A percentile compares a stretch with the other conserved stretches of the same genome.
Conservation (phyloP, 2,888 invertebrate genomes). For the Drosophila picticornis region DNA sequence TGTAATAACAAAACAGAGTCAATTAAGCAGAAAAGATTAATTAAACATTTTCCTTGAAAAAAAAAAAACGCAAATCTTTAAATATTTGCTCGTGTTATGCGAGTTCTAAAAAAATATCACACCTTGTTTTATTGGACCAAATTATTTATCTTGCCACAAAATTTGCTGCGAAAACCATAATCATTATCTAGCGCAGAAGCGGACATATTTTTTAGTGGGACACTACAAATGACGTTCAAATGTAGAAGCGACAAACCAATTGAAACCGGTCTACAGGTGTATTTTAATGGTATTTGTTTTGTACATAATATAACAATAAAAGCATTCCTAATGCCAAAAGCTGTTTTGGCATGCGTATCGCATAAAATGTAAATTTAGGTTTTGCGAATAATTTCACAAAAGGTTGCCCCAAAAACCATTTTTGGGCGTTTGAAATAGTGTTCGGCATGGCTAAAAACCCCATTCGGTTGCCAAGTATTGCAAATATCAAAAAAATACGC, state of each 20-base stretch:
- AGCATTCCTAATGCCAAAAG: conserved; percentile 57
- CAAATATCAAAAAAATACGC: neutral
- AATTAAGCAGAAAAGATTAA: conserved; percentile 59
- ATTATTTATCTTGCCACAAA: conserved; percentile 31
- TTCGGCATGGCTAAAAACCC: conserved; percentile 29
- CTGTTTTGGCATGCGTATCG: conserved; percentile 49
- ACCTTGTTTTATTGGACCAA: conserved; percentile 38
- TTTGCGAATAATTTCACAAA: conserved; percentile 43
- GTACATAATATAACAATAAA: conserved; percentile 34
- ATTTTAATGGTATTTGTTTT: neutral
- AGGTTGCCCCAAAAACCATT: conserved; percentile 21
- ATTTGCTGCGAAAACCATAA: neutral
- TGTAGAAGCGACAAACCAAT: conserved; percentile 14
- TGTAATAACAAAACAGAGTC: conserved; percentile 26
- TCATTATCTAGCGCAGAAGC: neutral
- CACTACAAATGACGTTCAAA: conserved; percentile 6
- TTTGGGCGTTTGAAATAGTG: conserved; percentile 19
- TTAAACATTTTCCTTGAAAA: conserved; percentile 11
- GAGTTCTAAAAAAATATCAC: conserved; percentile 25
- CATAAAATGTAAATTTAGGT: conserved; percentile 32
- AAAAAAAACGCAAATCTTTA: neutral
- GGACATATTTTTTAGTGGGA: conserved; percentile 26
- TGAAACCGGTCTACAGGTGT: conserved; percentile 22
- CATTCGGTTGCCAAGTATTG: conserved; percentile 26
- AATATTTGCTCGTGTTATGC: conserved; percentile 37